Conservation (phyloP, 2,113 vertebrate species). For the Tenebrosternarchus preto region DNA sequence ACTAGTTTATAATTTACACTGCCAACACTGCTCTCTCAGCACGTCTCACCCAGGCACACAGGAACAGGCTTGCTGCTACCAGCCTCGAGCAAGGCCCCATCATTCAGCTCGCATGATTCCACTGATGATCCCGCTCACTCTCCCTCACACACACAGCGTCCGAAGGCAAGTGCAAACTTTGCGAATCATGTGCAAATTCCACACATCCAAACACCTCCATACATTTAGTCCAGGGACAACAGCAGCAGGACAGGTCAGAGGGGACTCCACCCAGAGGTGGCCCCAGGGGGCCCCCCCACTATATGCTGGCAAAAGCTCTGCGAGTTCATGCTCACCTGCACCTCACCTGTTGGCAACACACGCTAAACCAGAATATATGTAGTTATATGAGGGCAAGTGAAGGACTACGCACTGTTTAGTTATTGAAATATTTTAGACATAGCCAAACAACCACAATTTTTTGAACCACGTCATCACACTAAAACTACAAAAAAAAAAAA, state of each 20-base stretch:
- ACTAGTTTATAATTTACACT: no score
- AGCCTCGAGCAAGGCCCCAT: constrained; percentile 30
- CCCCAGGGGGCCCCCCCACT: not conserved
- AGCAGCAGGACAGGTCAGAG: no score
- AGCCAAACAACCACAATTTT: not conserved
- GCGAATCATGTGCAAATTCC: not conserved
- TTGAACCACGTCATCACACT: not conserved
- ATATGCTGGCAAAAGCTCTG: not conserved
- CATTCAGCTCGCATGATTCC: not conserved
- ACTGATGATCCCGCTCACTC: not conserved
- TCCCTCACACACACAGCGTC: constrained; percentile 29
- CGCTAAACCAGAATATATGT: not conserved
- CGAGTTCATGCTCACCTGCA: not conserved
- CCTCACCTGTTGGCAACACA: not conserved
- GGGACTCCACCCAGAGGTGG: no score
- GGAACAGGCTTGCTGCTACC: constrained; percentile 54
- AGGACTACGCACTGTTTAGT: not conserved
- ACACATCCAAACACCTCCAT: not conserved
- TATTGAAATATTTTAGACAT: not conserved
- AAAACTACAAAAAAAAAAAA: not conserved
- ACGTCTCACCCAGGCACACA: constrained; percentile 49
- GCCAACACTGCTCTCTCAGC: no score
- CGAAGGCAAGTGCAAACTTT: constrained; percentile 35
- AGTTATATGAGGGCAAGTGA: not conserved
- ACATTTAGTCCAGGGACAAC: not conserved